Conservation (phyloP, 2,113 vertebrate genomes). For the Columbina picui region DNA sequence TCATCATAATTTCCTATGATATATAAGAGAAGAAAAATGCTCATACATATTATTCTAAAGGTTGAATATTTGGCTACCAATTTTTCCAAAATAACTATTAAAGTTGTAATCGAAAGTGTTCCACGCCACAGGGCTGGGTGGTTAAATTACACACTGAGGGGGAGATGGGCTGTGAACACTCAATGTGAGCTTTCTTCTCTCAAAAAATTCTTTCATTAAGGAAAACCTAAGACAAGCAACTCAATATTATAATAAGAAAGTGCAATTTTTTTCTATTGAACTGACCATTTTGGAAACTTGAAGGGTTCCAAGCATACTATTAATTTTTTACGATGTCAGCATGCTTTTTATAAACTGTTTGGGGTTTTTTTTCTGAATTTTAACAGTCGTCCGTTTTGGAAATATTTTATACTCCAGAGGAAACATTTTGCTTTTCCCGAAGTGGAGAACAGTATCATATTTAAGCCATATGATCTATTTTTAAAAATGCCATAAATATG, state of each 20-base stretch:
- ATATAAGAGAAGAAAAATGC: constrained; percentile 59
- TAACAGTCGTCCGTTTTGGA: constrained; percentile 53
- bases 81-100: constrained; percentile 66
- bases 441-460: constrained; percentile 54
- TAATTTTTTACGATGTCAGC: constrained; percentile 73
- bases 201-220: constrained; percentile 46
- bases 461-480: constrained; percentile 71
- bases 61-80: constrained; percentile 61
- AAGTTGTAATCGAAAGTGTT: constrained; percentile 61
- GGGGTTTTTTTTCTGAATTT: constrained; percentile 12
- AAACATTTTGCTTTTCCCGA: constrained; percentile 58
- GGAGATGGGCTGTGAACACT: constrained; percentile 29
- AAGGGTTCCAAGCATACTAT: constrained; percentile 66
- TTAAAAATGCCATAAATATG: constrained; percentile 48
- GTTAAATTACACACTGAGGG: constrained; percentile 60
- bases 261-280: constrained; percentile 25
- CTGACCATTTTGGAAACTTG: constrained; percentile 59
- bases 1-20: constrained; percentile 64
- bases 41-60: constrained; percentile 67
- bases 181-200: constrained; percentile 45
- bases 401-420: constrained; percentile 65
- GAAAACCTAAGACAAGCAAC: constrained; percentile 65
- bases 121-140: constrained; percentile 49
- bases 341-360: constrained; percentile 70
- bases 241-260: constrained; percentile 59